These are phyloP conservation scores for Glossosoma conforme DNA, from an alignment of 1,140 invertebrate species.

Conservation along the genomic window DNA sequence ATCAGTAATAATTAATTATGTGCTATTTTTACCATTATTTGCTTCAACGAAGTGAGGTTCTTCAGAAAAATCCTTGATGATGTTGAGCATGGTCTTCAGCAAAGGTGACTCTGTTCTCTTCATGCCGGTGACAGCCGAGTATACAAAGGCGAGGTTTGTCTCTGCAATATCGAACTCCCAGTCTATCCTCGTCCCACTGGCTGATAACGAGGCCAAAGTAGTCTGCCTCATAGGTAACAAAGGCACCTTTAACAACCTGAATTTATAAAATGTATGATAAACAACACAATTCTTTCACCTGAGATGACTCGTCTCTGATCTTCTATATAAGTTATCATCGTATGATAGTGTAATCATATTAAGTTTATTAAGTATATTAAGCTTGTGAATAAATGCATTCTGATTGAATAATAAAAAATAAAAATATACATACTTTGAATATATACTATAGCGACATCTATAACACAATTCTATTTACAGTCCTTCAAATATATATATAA, in stretches of 20 bases:
- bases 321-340: too few relatives aligned
- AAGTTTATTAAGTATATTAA: too few relatives aligned
- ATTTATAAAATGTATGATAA: not conserved
- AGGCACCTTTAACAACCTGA: constrained; percentile 26
- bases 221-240: constrained; percentile 18
- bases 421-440: too few relatives aligned
- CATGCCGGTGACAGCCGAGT: constrained; percentile 13
- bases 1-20: too few relatives aligned
- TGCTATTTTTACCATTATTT: not conserved
- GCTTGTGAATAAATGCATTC: too few relatives aligned
- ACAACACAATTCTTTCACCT: too few relatives aligned
- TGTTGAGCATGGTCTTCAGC: constrained; percentile 17
- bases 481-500: not conserved
- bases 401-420: too few relatives aligned
- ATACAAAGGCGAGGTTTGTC: constrained; percentile 15
- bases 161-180: constrained; percentile 26
- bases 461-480: not conserved
- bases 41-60: constrained; percentile 23
- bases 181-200: constrained; percentile 12
- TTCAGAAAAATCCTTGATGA: constrained; percentile 25
- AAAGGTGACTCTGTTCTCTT: constrained; percentile 9
- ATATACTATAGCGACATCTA: too few relatives aligned
- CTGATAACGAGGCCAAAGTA: not conserved
- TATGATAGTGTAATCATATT: too few relatives aligned
- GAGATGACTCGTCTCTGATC: too few relatives aligned